Percentiles rank a stretch among this genome's conserved stretches.
phyloP scores from a whole-genome alignment of 2,888 invertebrate species.

The Branchipolynoe longqiensis region DNA sequence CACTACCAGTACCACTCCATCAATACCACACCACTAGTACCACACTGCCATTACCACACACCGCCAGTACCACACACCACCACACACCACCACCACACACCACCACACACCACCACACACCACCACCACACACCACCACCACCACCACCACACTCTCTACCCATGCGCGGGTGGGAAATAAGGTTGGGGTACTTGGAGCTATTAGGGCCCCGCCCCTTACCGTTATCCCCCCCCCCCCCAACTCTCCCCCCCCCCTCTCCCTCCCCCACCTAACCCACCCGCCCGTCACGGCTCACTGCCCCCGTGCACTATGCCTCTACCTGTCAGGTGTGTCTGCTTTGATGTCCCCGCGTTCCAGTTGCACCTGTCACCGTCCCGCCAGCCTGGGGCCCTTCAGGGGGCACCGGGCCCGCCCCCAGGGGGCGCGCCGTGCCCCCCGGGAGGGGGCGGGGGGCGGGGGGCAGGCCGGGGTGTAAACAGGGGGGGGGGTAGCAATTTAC shows the following conservation, averaged over 20 bases:
- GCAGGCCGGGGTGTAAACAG: neutral
- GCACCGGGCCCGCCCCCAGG: slow-evolving; percentile 21
- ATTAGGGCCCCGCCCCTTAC: slow-evolving; percentile 37
- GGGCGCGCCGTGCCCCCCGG: slow-evolving; percentile 8
- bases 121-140: too few species aligned
- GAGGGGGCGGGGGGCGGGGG: neutral
- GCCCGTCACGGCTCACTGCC: slow-evolving; percentile 24
- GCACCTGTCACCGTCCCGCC: slow-evolving; percentile 40
- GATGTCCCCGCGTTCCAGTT: slow-evolving; percentile 32
- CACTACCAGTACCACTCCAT: too few species aligned
- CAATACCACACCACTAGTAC: too few species aligned
- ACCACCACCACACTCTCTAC: too few species aligned
- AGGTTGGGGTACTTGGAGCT: too few species aligned
- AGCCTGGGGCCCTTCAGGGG: slow-evolving; percentile 31
- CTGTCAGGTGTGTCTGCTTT: slow-evolving; percentile 39
- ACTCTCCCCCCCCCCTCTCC: too few species aligned
- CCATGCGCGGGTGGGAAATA: too few species aligned
- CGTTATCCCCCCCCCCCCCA: slow-evolving; percentile 23
- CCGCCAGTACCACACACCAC: too few species aligned
- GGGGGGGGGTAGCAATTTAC: neutral
- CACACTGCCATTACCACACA: too few species aligned
- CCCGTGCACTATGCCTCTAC: slow-evolving; percentile 40
- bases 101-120: too few species aligned
- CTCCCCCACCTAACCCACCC: too few species aligned
- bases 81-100: too few species aligned